Evolutionary conservation across 2,113 vertebrate genomes (phyloP), one percentile per base, ranked within the genome.

Genomic region (Ageneiosus marmoratus): DNA sequence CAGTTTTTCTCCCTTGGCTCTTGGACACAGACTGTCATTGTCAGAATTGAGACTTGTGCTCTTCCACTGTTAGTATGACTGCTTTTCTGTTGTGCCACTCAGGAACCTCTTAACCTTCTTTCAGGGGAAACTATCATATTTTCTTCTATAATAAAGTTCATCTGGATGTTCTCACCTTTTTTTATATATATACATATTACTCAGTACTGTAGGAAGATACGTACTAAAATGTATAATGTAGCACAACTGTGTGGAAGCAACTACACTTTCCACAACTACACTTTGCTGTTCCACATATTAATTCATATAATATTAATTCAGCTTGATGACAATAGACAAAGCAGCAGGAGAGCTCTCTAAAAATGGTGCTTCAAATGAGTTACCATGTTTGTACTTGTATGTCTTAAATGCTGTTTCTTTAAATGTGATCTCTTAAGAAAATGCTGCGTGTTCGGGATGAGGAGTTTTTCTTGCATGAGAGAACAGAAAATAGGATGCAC

Each of bases 371-470:
- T 29, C 15, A 79, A 24, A 63, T 63, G n/a, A 79, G 11, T 77
- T 48, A 8, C 2, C 2, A 2, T 73, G n/a, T 50, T 48, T 73
- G 22, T n/a, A 48, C 27, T 70, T 16, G 46, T 44, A 50, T 50
- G 4, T 55, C 10, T 80, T 72, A 37, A 22, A 29, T 85, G 27
- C 78, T 74, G 15, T 86, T n/a, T 70, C 84, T 12, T 58, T 84
- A 76, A 56, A 37, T 77, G 10, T 18, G 48, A 70, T 67, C 5
- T 83, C 22, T 88, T 46, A 86, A 96, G 96, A 97, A 97, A 95
- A 95, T 97, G 95, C 91, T 96, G 77, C 96, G 97, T 20, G 94
- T 96, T 74, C 95, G 96, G 18, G 97, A 96, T 10, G 97, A 97
- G 85, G 94, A 93, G 73, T 86, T 91, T 50, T 92, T 88, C 75